Conservation (phyloP, 2,797 vertebrate genomes). For the Pantherophis alleghaniensis region DNA sequence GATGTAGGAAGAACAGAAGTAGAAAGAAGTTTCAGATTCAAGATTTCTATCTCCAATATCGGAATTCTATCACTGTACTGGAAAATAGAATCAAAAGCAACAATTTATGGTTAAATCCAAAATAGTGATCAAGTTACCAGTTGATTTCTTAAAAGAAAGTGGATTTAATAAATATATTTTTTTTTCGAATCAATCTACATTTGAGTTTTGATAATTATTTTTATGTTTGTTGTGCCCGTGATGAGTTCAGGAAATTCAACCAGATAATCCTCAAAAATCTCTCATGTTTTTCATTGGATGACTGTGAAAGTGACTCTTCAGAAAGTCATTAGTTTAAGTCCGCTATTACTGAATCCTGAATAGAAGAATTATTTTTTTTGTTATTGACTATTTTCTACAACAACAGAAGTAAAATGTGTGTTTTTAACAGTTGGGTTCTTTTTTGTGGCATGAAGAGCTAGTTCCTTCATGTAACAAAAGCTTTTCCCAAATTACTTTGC, state of each 20-base stretch:
- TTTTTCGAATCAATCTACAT: background rate
- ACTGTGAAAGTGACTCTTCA: background rate
- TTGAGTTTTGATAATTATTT: background rate
- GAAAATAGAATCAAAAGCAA: background rate
- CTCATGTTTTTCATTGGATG: background rate
- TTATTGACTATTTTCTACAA: background rate
- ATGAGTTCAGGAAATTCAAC: background rate
- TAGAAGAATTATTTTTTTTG: conserved; percentile 24
- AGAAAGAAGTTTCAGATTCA: background rate
- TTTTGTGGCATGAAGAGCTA: background rate
- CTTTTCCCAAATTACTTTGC: conserved; percentile 7
- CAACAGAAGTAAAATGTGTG: background rate
- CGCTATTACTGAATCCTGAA: background rate
- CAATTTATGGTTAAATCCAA: background rate
- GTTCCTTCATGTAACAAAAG: background rate
- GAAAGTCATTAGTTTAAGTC: background rate
- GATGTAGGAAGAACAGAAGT: background rate
- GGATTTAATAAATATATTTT: background rate
- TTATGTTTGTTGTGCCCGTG: background rate
- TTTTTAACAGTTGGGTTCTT: background rate
- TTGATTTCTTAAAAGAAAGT: background rate
- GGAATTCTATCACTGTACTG: background rate
- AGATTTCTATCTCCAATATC: background rate
- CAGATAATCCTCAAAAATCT: background rate
- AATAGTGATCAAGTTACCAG: background rate